phyloP scores from a whole-genome alignment of 2,888 invertebrate genomes.

The Hermaeophaga mercurialis region DNA sequence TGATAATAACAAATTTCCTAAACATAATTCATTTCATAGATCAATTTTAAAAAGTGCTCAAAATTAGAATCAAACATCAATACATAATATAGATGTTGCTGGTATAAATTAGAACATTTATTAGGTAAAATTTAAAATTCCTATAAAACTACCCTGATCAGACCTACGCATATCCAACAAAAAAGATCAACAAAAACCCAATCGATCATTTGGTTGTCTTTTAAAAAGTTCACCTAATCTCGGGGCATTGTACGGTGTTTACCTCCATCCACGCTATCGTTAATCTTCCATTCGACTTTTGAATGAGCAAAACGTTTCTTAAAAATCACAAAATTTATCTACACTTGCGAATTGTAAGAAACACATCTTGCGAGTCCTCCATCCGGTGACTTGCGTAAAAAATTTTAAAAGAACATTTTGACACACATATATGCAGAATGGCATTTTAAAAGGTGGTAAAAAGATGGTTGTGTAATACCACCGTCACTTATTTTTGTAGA shows the following conservation, averaged over 20 bases:
- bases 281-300: conserved; percentile 17
- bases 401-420: conserved; percentile 34
- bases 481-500: not conserved
- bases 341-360: conserved; percentile 20
- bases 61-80: too few relatives aligned
- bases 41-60: too few relatives aligned
- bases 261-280: conserved; percentile 16
- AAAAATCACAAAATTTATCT: conserved; percentile 21
- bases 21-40: too few relatives aligned
- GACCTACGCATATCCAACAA: not conserved
- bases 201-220: conserved; percentile 21
- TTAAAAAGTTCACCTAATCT: conserved; percentile 21
- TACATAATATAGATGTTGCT: too few relatives aligned
- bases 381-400: conserved; percentile 44
- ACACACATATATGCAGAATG: conserved; percentile 18
- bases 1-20: too few relatives aligned
- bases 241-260: conserved; percentile 16
- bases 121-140: not conserved
- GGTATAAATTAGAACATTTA: too few relatives aligned
- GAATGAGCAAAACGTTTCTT: conserved; percentile 22
- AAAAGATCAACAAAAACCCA: conserved; percentile 7
- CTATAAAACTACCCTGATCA: not conserved
- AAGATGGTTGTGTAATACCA: conserved; percentile 7
- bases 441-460: conserved; percentile 10
- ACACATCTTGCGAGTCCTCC: conserved; percentile 29